Evolutionary conservation across 1,140 invertebrate genomes (phyloP).

Genomic region (Macrosteles quadrilineatus): DNA sequence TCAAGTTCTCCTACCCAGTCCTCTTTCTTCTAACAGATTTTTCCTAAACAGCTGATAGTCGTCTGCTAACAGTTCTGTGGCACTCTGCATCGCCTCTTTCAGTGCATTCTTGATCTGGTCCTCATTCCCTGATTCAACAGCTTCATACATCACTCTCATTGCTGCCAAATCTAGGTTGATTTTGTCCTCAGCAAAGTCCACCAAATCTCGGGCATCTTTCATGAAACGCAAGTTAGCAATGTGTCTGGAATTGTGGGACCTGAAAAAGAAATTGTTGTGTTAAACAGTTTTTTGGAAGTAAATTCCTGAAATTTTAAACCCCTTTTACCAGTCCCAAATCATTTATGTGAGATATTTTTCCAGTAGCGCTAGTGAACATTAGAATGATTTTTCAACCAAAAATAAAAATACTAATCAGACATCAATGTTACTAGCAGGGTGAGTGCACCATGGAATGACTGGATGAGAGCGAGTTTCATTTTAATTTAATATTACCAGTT

Average conservation of each 20-base stretch:
- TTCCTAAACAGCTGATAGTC: conserved; percentile 33
- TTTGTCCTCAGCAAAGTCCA: conserved; percentile 31
- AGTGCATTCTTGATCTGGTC: conserved; percentile 20
- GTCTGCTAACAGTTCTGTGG: conserved; percentile 26
- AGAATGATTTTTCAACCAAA: too few species aligned
- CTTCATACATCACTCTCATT: conserved; percentile 25
- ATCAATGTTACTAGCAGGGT: too few species aligned
- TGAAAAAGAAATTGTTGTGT: not conserved
- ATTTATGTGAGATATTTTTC: too few species aligned
- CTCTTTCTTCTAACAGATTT: conserved; percentile 25
- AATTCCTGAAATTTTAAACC: too few species aligned
- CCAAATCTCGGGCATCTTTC: conserved; percentile 31
- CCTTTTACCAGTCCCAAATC: too few species aligned
- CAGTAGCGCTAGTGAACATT: too few species aligned
- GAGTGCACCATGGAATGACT: too few species aligned
- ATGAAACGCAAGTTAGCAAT: conserved; percentile 26
- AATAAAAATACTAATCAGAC: too few species aligned
- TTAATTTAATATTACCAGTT: too few species aligned
- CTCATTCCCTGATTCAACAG: conserved; percentile 28
- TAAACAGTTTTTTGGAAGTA: too few species aligned
- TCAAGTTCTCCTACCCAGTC: not conserved
- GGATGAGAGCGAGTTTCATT: too few species aligned
- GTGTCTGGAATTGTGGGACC: not conserved
- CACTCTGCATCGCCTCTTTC: conserved; percentile 32
- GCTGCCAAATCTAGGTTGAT: conserved; percentile 30